phyloP scores from a whole-genome alignment of 2,113 vertebrate species.

The Odocoileus virginianus region DNA sequence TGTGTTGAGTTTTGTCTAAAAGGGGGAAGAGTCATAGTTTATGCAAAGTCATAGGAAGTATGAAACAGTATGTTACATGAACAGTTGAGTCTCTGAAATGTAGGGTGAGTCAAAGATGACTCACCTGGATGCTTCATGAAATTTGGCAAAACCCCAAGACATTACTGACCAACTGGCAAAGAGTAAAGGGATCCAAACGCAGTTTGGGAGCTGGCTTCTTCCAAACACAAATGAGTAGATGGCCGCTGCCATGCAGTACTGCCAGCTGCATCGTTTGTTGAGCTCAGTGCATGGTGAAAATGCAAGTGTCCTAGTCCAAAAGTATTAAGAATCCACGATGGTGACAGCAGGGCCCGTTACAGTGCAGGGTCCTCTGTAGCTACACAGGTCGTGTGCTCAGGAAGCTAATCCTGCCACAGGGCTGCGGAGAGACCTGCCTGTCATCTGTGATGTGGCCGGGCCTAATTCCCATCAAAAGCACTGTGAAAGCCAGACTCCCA shows the following conservation, averaged over 20 bases:
- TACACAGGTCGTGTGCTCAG: not conserved
- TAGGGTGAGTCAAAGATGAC: not conserved
- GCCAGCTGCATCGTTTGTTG: not conserved
- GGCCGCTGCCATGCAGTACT: rapidly evolving
- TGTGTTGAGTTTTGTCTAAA: not conserved
- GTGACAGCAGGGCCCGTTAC: not conserved
- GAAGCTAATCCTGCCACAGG: not conserved
- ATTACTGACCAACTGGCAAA: not conserved
- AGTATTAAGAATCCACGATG: not conserved
- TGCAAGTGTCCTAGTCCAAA: not conserved
- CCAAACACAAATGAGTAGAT: not conserved
- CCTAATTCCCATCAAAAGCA: not conserved
- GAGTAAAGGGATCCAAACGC: not conserved
- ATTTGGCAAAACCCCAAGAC: not conserved
- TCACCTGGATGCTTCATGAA: not conserved
- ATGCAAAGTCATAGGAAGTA: not conserved
- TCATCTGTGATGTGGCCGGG: not conserved
- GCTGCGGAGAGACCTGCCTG: not conserved
- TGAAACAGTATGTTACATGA: not conserved
- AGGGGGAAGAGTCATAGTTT: not conserved
- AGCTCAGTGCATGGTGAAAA: not conserved
- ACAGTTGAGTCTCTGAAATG: not conserved
- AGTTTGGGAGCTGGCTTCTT: not conserved
- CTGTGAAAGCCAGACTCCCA: not conserved
- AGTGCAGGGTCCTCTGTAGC: rapidly evolving